Evolutionary conservation across 2,113 vertebrate genomes (phyloP), one percentile per base, ranked within the genome.

Genomic region (Hipposideros armiger): DNA sequence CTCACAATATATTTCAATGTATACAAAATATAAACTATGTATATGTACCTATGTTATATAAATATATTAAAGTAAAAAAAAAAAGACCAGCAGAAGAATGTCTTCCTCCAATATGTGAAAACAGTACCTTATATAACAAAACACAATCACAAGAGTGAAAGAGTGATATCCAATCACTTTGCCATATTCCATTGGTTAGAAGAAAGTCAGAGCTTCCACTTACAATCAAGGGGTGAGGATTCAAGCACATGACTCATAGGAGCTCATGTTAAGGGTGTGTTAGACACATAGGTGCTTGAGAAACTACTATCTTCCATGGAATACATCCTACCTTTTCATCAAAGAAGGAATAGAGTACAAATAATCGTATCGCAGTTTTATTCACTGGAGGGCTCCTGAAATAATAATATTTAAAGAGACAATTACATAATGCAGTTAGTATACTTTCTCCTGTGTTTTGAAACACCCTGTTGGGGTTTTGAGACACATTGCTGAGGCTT

Each of bases 361-460:
- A 66, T 28, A 91, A 67, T 45, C 50, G 45, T 54, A 54, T 28
- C 58, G 5, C 14, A 94, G 84, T 73, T 87, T 45, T 47, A 81
- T 72, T 90, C 24, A 16, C 16, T 20, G 22, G 42, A 93, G 93
- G 86, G 40, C 62, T 36, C 30, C 66, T 86, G 62, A 95, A 96
- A 67, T 72, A 86, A 90, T 85, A 83, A 70, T 77, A 78, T 64
- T 91, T 84, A 54, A 64, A 90, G 92, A 69, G 42, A 76, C 94
- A 90, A 66, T 16, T 30, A 73, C 60, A 50, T 26, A 14, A n/a
- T 83, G n/a, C 6, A 64, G 91, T 95, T 88, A 56, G 26, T 58
- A 86, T 24, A 22, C 28, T 45, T 45, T 36, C 52, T 64, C 62
- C 60, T 89, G 16, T 45, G n/a, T 40, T 91, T 89, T 67, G 26